Evolutionary conservation across 2,888 invertebrate genomes (phyloP).

Genomic region (Acrocyrtus sp.): DNA sequence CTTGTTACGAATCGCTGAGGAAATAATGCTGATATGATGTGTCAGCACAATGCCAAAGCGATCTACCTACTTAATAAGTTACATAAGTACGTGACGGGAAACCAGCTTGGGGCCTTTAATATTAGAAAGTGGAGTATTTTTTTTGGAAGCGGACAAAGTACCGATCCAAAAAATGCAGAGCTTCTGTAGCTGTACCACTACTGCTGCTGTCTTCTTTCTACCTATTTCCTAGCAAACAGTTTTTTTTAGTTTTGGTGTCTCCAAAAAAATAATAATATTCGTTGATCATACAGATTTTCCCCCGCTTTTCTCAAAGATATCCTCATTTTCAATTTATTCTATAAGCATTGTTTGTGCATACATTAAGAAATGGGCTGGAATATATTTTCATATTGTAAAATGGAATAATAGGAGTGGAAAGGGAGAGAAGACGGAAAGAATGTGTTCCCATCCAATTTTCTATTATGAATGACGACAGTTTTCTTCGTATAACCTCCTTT

Average conservation of each 20-base stretch:
- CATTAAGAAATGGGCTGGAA: conserved; percentile 5
- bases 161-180: no score
- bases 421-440: conserved; percentile 21
- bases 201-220: not conserved
- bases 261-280: no score
- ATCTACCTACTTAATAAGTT: not conserved
- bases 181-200: no score
- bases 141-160: not conserved
- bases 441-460: conserved; percentile 26
- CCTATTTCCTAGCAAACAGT: not conserved
- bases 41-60: conserved; percentile 29
- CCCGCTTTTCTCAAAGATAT: not conserved
- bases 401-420: conserved; percentile 2
- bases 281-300: conserved; percentile 7
- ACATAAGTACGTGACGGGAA: conserved; percentile 16
- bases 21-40: conserved; percentile 35
- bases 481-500: conserved; percentile 40
- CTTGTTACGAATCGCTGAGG: no score
- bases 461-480: conserved; percentile 34
- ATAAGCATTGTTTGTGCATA: conserved; percentile 17
- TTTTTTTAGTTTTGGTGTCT: no score
- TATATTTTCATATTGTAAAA: not conserved
- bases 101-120: conserved; percentile 5
- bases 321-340: conserved; percentile 13
- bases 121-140: not conserved